These are phyloP conservation scores for Scolopax mira DNA, from an alignment of 2,113 vertebrate species.

Conservation along the genomic window DNA sequence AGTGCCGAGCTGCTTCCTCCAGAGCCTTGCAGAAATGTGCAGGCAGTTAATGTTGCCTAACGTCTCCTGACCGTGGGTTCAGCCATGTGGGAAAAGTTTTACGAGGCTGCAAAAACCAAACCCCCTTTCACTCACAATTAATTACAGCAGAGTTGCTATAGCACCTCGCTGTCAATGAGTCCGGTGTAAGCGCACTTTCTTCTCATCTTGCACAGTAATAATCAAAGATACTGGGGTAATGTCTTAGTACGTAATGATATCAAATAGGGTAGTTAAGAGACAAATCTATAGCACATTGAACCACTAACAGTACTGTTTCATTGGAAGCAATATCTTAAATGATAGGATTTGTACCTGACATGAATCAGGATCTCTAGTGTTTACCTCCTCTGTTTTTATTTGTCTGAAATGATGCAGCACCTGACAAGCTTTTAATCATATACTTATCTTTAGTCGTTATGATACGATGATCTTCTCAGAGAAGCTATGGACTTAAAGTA, in stretches of 20 bases:
- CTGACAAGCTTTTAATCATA: slow-evolving; percentile 9
- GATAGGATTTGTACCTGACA: background rate
- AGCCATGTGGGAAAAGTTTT: slow-evolving; percentile 91
- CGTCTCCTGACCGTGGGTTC: slow-evolving; percentile 88
- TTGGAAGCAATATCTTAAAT: slow-evolving; percentile 12
- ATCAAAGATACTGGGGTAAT: slow-evolving; percentile 79
- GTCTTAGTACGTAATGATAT: slow-evolving; percentile 4
- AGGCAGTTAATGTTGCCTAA: slow-evolving; percentile 92
- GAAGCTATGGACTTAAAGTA: slow-evolving; percentile 49
- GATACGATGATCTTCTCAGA: slow-evolving; percentile 19
- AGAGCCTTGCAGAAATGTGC: slow-evolving; percentile 79
- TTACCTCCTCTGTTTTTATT: slow-evolving; percentile 12
- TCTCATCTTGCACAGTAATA: slow-evolving; percentile 80
- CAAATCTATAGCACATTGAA: slow-evolving; percentile 23
- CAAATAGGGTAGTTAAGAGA: slow-evolving; percentile 6
- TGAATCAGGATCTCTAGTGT: background rate
- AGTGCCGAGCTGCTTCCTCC: slow-evolving; percentile 71
- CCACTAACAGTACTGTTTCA: background rate
- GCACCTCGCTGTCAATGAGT: slow-evolving; percentile 80
- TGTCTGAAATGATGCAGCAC: background rate
- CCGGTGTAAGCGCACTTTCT: slow-evolving; percentile 67
- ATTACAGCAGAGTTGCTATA: slow-evolving; percentile 84
- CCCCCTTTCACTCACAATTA: slow-evolving; percentile 87
- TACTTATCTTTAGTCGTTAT: background rate
- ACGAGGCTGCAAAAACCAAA: slow-evolving; percentile 80